Percentiles rank a stretch among this genome's conserved stretches.
Evolutionary conservation across 2,797 vertebrate genomes (phyloP).

Genomic region (Mareca strepera): DNA sequence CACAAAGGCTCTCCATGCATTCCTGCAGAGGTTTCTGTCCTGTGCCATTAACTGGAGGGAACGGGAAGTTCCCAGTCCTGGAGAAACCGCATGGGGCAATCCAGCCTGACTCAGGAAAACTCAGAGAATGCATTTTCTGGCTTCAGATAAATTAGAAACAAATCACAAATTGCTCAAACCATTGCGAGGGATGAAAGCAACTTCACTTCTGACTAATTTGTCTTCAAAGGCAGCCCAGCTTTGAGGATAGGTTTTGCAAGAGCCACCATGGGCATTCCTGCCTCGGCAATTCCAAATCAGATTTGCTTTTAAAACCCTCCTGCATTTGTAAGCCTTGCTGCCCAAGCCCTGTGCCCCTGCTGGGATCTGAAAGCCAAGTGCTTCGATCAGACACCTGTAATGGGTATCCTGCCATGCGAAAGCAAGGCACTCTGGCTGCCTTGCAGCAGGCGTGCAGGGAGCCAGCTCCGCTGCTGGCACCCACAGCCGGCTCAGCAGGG

Average conservation of each 20-base stretch:
- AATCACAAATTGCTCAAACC: background rate
- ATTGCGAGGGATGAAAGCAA: background rate
- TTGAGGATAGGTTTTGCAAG: background rate
- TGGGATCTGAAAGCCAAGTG: conserved; percentile 7
- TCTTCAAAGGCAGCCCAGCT: background rate
- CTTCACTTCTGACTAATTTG: background rate
- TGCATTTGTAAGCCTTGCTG: background rate
- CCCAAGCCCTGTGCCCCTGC: background rate
- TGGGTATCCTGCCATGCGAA: fast-evolving
- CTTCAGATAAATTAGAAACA: background rate
- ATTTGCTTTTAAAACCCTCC: background rate
- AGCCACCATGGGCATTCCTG: background rate
- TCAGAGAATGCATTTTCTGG: background rate
- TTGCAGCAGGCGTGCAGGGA: background rate
- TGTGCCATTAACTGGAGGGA: background rate
- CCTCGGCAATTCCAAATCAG: background rate
- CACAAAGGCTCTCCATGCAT: background rate
- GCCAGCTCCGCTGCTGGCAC: background rate
- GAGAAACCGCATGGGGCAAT: background rate
- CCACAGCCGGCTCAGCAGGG: background rate
- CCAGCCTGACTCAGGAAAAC: background rate
- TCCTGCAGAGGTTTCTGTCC: background rate
- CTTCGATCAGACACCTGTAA: background rate
- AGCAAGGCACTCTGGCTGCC: background rate
- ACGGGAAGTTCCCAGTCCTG: background rate